Conservation (phyloP, 2,797 vertebrate genomes). For the Neosilurus hyrtlii region DNA sequence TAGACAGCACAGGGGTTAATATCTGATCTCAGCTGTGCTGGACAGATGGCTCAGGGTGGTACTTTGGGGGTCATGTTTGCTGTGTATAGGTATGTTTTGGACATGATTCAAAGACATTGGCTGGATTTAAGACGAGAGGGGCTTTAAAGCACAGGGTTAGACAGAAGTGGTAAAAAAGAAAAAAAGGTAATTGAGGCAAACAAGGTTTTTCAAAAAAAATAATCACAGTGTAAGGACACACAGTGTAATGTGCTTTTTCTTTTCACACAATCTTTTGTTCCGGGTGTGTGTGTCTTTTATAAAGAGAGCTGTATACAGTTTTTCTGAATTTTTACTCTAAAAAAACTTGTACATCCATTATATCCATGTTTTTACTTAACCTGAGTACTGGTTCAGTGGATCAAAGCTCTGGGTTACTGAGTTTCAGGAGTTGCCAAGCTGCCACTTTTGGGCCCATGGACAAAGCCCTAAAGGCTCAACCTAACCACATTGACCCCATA, state of each 20-base stretch:
- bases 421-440: too few relatives aligned
- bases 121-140: not conserved
- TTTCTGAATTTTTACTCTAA: not conserved
- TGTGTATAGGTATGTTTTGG: slow-evolving; percentile 41
- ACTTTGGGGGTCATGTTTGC: slow-evolving; percentile 13
- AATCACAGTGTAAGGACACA: too few relatives aligned
- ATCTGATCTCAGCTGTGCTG: slow-evolving; percentile 34
- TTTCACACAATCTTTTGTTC: not conserved
- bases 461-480: too few relatives aligned
- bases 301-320: not conserved
- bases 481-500: too few relatives aligned
- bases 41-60: slow-evolving; percentile 40
- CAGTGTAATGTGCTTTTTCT: too few relatives aligned
- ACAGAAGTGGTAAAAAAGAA: not conserved
- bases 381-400: too few relatives aligned
- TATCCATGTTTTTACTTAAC: too few relatives aligned
- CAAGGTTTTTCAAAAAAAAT: not conserved
- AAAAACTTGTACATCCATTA: not conserved
- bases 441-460: too few relatives aligned
- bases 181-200: not conserved
- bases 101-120: slow-evolving; percentile 27
- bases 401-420: too few relatives aligned
- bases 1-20: slow-evolving; percentile 44
- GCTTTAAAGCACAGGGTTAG: not conserved
- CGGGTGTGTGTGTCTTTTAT: not conserved